Evolutionary conservation across 2,113 vertebrate species (phyloP), one percentile per base, ranked within the genome.

Genomic region (Marmota monax): DNA sequence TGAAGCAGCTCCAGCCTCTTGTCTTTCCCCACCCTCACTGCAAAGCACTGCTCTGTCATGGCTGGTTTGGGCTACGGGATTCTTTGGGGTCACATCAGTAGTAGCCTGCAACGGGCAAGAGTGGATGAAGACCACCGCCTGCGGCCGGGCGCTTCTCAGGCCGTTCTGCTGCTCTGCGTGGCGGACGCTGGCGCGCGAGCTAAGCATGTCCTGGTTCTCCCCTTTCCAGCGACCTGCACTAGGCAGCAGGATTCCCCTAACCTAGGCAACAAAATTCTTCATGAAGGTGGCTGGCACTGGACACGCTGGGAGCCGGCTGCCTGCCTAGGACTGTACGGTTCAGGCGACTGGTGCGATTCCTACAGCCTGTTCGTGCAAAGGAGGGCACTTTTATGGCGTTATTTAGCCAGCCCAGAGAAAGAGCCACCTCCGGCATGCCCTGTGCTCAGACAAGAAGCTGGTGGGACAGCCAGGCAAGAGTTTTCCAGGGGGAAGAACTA

Each of bases 141-240:
- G 20, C 25, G 2, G 7, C 17, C 29, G 10, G 20, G 9, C 9
- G 13, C 1, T 2, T 9, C 65, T 25, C 42, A 13, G 17, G 23
- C 1, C 16, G 29, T 4, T 10, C 18, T 65, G 53, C 61, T 8
- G 10, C 42, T 3, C 78, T n/a, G 18, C 61, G 16, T 18, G 1
- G 6, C 18, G 63, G 63, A 11, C 32, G 18, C 23, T 17, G 39
- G 39, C 29, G 17, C 17, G 5, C 37, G 34, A 61, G 23, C 56
- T 48, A 25, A 48, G 67, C 67, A 20, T 25, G 20, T 22, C 25
- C 9, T 9, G 4, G 9, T 34, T 78, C 42, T 13, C 22, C 22
- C 12, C 42, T 12, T 32, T 16, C 18, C 23, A 14, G 29, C n/a
- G 5, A 10, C 53, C 27, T 34, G n/a, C 3, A 2, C 67, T 23